Evolutionary conservation across 2,888 invertebrate species (phyloP).

Genomic region (Drosophila suboccidentalis): DNA sequence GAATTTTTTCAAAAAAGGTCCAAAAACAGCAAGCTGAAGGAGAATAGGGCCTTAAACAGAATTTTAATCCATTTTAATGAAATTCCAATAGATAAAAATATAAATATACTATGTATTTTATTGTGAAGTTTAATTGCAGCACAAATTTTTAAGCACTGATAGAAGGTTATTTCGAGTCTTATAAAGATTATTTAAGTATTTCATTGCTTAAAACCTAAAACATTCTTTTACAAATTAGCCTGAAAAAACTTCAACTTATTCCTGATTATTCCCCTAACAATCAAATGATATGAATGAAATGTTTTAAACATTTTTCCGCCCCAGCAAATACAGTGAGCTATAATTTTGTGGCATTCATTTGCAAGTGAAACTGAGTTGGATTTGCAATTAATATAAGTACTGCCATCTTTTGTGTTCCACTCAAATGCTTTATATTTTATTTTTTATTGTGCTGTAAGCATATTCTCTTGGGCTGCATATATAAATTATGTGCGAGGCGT

Average conservation of each 20-base stretch:
- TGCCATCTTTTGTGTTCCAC: slow-evolving; percentile 3
- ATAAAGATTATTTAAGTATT: too few species aligned
- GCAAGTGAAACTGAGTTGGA: neutral
- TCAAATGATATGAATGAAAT: neutral
- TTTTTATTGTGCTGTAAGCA: slow-evolving; percentile 38
- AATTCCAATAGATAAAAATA: too few species aligned
- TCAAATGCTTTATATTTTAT: slow-evolving; percentile 10
- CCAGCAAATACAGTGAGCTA: slow-evolving; percentile 7
- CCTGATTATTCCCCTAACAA: neutral
- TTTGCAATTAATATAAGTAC: slow-evolving; percentile 10
- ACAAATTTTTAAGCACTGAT: too few species aligned
- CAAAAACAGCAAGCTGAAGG: too few species aligned
- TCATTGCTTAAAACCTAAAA: too few species aligned
- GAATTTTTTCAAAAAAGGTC: too few species aligned
- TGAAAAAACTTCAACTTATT: neutral
- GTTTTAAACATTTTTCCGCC: neutral
- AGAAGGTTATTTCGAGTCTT: too few species aligned
- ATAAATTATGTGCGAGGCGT: slow-evolving; percentile 37
- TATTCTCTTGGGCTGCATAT: slow-evolving; percentile 38
- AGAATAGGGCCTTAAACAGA: too few species aligned
- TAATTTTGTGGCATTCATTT: neutral
- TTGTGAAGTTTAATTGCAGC: too few species aligned
- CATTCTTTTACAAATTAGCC: neutral
- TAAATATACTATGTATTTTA: too few species aligned
- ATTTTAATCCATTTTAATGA: too few species aligned